Base-by-base conservation (phyloP, 2,888 invertebrate genomes). In the Sphaeridia pumilis region DNA sequence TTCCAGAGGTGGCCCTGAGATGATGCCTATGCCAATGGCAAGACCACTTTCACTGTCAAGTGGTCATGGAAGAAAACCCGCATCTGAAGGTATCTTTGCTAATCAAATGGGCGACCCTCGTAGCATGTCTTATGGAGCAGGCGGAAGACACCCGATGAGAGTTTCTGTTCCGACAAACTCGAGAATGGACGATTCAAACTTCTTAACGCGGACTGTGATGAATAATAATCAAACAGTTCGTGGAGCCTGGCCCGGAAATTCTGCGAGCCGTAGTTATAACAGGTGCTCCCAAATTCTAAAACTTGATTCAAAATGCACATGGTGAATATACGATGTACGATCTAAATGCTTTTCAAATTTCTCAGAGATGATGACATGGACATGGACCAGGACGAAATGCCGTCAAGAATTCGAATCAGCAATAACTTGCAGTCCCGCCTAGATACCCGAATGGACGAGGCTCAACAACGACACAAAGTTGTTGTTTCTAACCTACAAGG, bases 401-500 rank as follows among this genome's bases (percentile, higher is more conserved):
- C 55, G 24, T 20, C 35, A 27, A 45, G 60, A 36, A 54, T 52
- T 17, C 46, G 56, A 22, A 55, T 61, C 51, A 61, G 58, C 49
- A 55, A 57, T 47, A 58, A 57, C 49, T 48, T 56, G 12, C 59
- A 55, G 35, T 52, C 59, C 10, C 41, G 59, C 38, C 50, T 58
- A 14, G 58, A 56, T 36, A 52, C 56, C 17, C 58, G 56, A 46
- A 24, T 28, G 3, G 10, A 31, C 7, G 52, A 52, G n/a, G 52
- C 46, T n/a, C n/a, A 38, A 17, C 52, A 46, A 10, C 58, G 90
- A 42, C 88, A 82, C 70, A 78, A 89, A 66, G 87, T 93, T 67
- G 81, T 89, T 49, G 89, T 94, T 2, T 88, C 90, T 61, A 94
- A 93, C 75, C 76, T 94, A 58, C 84, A 89, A 66, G 76, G 78